Percentiles rank a stretch among this genome's conserved stretches.
Evolutionary conservation across 1,140 invertebrate species (phyloP).

Genomic region (Carcinoscorpius rotundicauda): DNA sequence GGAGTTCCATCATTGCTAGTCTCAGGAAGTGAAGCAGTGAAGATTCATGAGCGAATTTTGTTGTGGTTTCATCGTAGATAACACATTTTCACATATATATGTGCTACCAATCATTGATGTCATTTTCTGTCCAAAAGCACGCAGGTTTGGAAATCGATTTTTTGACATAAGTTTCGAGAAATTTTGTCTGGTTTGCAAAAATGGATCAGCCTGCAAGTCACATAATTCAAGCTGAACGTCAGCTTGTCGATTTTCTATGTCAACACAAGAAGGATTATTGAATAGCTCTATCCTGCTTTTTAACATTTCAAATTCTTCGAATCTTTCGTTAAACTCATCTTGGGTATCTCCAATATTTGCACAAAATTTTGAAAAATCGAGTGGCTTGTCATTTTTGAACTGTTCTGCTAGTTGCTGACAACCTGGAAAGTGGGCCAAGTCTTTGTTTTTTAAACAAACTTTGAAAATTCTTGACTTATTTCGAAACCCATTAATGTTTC

Average conservation of each 20-base stretch:
- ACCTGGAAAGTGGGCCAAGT: slow-evolving; percentile 5
- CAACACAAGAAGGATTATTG: slow-evolving; percentile 1
- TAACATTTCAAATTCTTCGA: slow-evolving; percentile 1
- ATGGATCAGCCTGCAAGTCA: slow-evolving; percentile 1
- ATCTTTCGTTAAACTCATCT: slow-evolving; percentile 4
- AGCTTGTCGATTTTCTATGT: background rate
- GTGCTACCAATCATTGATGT: slow-evolving; percentile 7
- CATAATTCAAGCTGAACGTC: slow-evolving; percentile 5
- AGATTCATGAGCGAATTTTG: slow-evolving; percentile 2
- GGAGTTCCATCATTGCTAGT: background rate
- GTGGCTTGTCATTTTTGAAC: background rate
- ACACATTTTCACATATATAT: slow-evolving; percentile 1
- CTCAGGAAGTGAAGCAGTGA: slow-evolving; percentile 9
- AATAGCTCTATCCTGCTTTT: slow-evolving; percentile 6
- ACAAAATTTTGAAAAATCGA: background rate
- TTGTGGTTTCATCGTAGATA: slow-evolving; percentile 6
- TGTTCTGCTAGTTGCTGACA: slow-evolving; percentile 1
- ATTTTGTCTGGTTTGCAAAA: slow-evolving; percentile 1
- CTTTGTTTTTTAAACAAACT: slow-evolving; percentile 3
- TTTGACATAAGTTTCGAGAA: slow-evolving; percentile 2
- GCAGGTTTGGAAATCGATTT: slow-evolving; percentile 1
- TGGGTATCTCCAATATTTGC: background rate
- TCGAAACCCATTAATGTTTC: slow-evolving; percentile 12
- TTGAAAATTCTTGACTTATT: slow-evolving; percentile 11
- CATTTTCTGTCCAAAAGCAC: slow-evolving; percentile 1